Evolutionary conservation across 2,797 vertebrate species (phyloP).

Genomic region (Dendrocincla fuliginosa): DNA sequence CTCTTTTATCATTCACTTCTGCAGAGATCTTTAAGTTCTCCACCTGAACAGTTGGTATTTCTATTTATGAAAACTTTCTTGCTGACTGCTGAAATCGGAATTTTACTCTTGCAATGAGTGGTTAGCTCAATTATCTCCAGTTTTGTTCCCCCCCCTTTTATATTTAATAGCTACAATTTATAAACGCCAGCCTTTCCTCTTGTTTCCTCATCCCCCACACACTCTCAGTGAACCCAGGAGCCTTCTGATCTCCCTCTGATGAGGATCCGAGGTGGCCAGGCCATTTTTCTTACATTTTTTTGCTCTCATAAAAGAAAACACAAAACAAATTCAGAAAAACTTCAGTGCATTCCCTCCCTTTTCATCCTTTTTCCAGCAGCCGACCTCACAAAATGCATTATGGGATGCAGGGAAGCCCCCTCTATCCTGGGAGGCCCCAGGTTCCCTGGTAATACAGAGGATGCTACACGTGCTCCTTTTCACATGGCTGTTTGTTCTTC

Average conservation of each 20-base stretch:
- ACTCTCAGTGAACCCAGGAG: not conserved
- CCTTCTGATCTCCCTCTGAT: not conserved
- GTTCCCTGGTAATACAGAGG: not conserved
- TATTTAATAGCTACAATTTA: slow-evolving; percentile 26
- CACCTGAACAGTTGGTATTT: slow-evolving; percentile 48
- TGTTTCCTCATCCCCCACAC: not conserved
- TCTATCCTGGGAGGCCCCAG: not conserved
- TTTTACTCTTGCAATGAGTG: not conserved
- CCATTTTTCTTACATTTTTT: not conserved
- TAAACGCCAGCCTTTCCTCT: not conserved
- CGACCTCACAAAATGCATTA: not conserved
- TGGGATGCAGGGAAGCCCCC: not conserved
- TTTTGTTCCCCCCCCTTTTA: not conserved
- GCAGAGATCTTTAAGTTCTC: slow-evolving; percentile 10
- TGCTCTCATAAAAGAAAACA: not conserved
- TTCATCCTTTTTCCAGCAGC: not conserved
- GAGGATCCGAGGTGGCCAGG: not conserved
- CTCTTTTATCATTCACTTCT: slow-evolving; percentile 41
- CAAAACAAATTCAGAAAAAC: not conserved
- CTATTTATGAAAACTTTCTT: slow-evolving; percentile 50
- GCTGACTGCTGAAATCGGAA: slow-evolving; percentile 35
- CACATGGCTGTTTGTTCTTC: not conserved
- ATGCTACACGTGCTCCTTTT: rapidly evolving
- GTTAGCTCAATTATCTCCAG: not conserved
- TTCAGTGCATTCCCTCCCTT: not conserved